Evolutionary conservation across 2,113 vertebrate genomes (phyloP).

Genomic region (Scytalopus superciliaris): DNA sequence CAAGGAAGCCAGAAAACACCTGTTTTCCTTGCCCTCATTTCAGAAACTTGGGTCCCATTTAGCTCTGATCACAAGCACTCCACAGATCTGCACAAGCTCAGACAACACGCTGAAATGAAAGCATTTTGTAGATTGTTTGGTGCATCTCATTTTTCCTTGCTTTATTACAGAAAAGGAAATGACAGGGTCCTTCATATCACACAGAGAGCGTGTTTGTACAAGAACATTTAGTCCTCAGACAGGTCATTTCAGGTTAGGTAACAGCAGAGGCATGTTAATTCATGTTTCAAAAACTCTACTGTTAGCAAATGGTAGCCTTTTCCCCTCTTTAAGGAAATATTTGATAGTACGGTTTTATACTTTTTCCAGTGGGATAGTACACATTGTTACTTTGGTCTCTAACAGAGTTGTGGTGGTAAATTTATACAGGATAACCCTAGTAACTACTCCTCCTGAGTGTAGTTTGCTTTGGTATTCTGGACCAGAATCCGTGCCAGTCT

Average conservation of each 20-base stretch:
- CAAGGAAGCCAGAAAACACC: background rate
- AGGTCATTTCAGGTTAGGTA: background rate
- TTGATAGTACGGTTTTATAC: background rate
- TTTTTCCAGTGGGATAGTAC: background rate
- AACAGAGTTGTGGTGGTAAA: background rate
- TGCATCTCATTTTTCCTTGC: background rate
- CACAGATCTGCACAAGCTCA: background rate
- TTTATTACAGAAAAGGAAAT: slow-evolving; percentile 9
- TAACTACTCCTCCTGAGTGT: background rate
- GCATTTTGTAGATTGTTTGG: background rate
- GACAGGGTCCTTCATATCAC: background rate
- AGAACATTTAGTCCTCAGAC: background rate
- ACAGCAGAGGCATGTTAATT: background rate
- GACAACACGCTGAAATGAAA: background rate
- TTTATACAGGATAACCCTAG: background rate
- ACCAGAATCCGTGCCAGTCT: background rate
- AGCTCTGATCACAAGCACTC: background rate
- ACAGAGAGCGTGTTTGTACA: background rate
- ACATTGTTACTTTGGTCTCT: background rate
- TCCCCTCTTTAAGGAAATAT: background rate
- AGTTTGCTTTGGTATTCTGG: background rate
- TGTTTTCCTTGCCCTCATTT: background rate
- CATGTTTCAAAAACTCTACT: background rate
- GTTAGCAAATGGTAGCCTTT: background rate
- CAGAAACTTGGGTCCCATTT: background rate